These are phyloP conservation scores for Lycaena phlaeas DNA, from an alignment of 2,888 invertebrate genomes.

Conservation along the genomic window DNA sequence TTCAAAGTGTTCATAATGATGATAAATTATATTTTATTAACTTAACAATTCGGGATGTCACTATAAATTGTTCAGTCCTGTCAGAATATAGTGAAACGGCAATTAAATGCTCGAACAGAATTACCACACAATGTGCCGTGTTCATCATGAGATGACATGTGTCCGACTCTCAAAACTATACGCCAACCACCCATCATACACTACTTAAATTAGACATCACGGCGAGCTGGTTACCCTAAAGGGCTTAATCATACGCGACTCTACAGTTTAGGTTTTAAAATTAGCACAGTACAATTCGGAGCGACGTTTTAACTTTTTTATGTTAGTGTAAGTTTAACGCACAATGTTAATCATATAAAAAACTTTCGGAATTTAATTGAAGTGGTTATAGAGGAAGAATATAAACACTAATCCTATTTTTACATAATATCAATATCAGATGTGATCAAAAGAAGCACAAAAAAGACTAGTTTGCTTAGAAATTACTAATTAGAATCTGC, in stretches of 20 bases:
- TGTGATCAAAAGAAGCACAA: no score
- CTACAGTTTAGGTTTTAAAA: no score
- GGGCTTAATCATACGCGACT: background rate
- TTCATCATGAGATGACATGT: constrained; percentile 63
- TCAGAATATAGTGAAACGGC: constrained; percentile 56
- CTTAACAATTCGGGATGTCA: constrained; percentile 53
- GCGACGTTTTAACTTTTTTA: no score
- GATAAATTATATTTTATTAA: constrained; percentile 50
- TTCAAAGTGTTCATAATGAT: constrained; percentile 39
- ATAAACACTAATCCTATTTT: no score
- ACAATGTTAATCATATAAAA: no score
- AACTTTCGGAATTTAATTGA: no score
- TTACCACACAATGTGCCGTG: constrained; percentile 68
- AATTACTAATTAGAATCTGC: no score
- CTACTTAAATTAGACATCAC: constrained; percentile 24
- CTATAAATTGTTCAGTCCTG: constrained; percentile 60
- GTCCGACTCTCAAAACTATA: constrained; percentile 33
- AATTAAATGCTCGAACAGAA: constrained; percentile 60
- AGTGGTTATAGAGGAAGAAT: no score
- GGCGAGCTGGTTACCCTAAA: background rate
- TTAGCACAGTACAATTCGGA: no score
- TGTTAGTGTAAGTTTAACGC: no score
- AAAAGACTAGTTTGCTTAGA: background rate
- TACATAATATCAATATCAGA: no score
- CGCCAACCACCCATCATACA: constrained; percentile 48